These are phyloP conservation scores for Anas bernieri DNA, from an alignment of 2,797 vertebrate species.

Conservation along the genomic window DNA sequence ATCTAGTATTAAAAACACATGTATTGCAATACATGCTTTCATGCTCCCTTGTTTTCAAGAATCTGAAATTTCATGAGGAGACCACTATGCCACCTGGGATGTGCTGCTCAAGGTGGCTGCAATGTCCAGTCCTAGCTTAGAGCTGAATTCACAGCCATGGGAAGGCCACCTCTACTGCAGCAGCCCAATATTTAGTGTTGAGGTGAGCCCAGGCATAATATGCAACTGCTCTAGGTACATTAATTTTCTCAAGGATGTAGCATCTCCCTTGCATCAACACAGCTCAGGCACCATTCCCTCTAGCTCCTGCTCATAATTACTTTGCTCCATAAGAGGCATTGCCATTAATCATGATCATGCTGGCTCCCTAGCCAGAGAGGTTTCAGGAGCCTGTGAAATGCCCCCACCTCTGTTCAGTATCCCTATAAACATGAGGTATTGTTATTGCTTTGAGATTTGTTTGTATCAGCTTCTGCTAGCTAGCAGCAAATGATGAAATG, in stretches of 20 bases:
- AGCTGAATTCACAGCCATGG: background rate
- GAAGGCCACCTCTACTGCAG: background rate
- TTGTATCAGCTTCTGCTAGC: background rate
- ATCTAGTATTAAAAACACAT: background rate
- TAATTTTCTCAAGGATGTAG: accelerated
- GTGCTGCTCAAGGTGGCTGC: background rate
- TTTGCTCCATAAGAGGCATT: background rate
- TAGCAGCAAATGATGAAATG: background rate
- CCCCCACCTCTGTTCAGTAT: accelerated
- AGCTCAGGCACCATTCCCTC: background rate
- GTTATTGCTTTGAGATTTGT: background rate
- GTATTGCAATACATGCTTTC: background rate
- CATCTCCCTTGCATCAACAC: background rate
- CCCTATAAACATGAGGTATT: background rate
- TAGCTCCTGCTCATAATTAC: background rate
- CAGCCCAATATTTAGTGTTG: background rate
- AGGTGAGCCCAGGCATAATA: background rate
- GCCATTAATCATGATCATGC: accelerated
- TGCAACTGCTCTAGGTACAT: background rate
- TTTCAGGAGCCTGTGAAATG: background rate
- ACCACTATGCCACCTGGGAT: background rate
- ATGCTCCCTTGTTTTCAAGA: background rate
- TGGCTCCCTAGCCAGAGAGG: background rate
- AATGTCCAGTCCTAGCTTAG: background rate
- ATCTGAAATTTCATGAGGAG: background rate